phyloP scores from a whole-genome alignment of 2,888 invertebrate species.

The Drosophila acutilabella region DNA sequence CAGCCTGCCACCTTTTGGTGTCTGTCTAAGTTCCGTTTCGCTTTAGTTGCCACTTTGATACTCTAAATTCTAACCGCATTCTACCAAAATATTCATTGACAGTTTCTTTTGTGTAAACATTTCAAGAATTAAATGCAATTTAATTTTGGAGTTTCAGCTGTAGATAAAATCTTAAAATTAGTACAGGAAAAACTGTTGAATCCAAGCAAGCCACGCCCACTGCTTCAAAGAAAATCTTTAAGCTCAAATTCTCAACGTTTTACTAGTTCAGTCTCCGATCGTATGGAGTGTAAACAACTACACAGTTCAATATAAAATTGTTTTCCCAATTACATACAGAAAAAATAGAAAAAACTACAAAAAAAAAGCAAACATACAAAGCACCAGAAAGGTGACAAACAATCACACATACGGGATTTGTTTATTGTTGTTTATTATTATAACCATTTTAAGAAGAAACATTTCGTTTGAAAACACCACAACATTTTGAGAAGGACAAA shows the following conservation, averaged over 20 bases:
- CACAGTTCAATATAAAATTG: constrained; percentile 9
- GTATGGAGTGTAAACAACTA: constrained; percentile 23
- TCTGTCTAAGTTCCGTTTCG: constrained; percentile 8
- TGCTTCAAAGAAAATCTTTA: background rate
- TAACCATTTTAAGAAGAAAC: background rate
- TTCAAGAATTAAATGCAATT: constrained; percentile 2
- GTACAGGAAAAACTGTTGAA: background rate
- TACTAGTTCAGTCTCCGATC: constrained; percentile 9
- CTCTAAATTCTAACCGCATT: constrained; percentile 4
- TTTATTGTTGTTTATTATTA: background rate
- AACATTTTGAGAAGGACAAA: background rate
- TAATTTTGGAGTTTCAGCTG: background rate
- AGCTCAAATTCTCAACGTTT: background rate
- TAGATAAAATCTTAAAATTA: background rate
- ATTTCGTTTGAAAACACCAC: constrained; percentile 2
- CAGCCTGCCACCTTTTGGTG: background rate
- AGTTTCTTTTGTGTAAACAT: background rate
- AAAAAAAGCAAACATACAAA: background rate
- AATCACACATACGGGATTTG: background rate
- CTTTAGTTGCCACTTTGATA: constrained; percentile 14
- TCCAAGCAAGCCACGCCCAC: constrained; percentile 10
- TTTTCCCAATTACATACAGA: constrained; percentile 3
- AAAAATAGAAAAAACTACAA: constrained; percentile 7
- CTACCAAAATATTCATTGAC: constrained; percentile 15
- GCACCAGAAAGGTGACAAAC: background rate